Percentiles rank a stretch among this genome's conserved stretches.
Conservation (phyloP, 2,888 invertebrate genomes). For the Thereva nobilitata region DNA sequence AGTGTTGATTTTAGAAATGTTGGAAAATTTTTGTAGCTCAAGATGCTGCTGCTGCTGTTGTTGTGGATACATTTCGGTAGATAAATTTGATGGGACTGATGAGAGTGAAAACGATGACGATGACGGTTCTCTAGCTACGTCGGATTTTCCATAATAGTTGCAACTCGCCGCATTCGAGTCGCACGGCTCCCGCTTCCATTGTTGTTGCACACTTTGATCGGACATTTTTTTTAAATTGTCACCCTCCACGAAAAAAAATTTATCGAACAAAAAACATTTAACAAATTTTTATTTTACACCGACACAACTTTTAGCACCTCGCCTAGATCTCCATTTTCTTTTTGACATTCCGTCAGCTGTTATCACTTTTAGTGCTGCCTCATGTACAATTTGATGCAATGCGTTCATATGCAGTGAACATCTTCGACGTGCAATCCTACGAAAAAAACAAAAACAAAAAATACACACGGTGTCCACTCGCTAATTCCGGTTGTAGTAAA, state of each 20-base stretch:
- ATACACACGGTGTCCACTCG: too few relatives aligned
- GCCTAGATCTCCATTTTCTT: conserved; percentile 32
- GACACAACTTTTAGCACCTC: conserved; percentile 23
- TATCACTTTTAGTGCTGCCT: conserved; percentile 7
- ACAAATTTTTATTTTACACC: conserved; percentile 27
- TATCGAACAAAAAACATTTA: conserved; percentile 28
- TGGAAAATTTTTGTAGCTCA: conserved; percentile 14
- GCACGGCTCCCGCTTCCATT: conserved; percentile 30
- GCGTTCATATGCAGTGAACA: too few relatives aligned
- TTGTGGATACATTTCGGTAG: conserved; percentile 10
- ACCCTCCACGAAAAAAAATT: conserved; percentile 16
- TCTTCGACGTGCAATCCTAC: too few relatives aligned
- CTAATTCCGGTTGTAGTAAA: too few relatives aligned
- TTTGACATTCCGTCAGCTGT: conserved; percentile 35
- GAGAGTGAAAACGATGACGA: conserved; percentile 20
- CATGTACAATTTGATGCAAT: not conserved
- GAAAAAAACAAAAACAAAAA: too few relatives aligned
- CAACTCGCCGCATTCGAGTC: conserved; percentile 7
- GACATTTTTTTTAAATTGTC: conserved; percentile 21
- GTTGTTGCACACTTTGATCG: conserved; percentile 33
- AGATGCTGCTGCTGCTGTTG: conserved; percentile 7
- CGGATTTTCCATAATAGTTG: conserved; percentile 1
- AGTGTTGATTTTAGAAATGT: conserved; percentile 25
- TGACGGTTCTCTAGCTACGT: conserved; percentile 21
- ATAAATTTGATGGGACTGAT: conserved; percentile 25